These are phyloP conservation scores for Okapia johnstoni DNA, from an alignment of 2,113 vertebrate genomes.

Conservation along the genomic window DNA sequence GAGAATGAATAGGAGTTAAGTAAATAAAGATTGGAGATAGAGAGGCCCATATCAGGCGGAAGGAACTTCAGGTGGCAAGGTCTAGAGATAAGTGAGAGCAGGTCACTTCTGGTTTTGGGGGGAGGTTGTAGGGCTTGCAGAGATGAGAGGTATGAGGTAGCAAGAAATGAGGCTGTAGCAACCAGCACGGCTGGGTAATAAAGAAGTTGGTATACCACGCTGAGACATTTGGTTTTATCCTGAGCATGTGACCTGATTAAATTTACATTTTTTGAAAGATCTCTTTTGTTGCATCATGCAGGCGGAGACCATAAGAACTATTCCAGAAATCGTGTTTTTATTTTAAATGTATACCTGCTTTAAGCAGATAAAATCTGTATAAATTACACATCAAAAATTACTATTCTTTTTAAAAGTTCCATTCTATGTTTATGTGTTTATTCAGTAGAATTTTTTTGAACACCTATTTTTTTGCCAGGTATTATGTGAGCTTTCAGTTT, in stretches of 20 bases:
- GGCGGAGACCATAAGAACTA: background rate
- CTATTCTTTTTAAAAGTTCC: background rate
- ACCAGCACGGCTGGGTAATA: background rate
- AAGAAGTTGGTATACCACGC: background rate
- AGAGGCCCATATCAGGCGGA: background rate
- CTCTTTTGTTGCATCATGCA: background rate
- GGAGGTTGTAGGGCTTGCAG: background rate
- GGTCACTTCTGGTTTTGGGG: background rate
- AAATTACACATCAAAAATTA: background rate
- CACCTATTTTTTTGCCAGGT: background rate
- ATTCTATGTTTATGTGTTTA: background rate
- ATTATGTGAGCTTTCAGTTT: background rate
- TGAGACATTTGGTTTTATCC: background rate
- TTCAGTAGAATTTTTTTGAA: background rate
- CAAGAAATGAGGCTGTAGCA: background rate
- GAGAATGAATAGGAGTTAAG: background rate
- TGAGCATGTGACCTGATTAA: background rate
- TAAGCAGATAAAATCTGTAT: background rate
- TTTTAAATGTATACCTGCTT: background rate
- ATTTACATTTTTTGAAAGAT: background rate
- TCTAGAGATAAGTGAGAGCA: background rate
- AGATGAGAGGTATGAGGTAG: background rate
- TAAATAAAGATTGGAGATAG: background rate
- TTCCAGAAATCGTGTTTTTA: conserved; percentile 11
- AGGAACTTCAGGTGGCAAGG: background rate